These are phyloP conservation scores for Bombus confusus DNA, from an alignment of 1,140 invertebrate genomes.

Conservation along the genomic window DNA sequence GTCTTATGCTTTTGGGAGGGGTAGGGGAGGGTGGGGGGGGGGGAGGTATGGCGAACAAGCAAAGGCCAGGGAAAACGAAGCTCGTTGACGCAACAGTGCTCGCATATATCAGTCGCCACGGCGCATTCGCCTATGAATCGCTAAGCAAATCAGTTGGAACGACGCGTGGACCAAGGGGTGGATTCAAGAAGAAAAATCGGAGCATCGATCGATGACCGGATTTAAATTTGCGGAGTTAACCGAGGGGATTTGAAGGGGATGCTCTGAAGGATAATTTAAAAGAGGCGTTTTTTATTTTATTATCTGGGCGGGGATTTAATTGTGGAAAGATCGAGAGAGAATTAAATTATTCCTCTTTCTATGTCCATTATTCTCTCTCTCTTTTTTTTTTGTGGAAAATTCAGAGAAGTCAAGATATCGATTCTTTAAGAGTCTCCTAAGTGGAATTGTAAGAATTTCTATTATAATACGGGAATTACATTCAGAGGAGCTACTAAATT, in stretches of 20 bases:
- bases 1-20: slow-evolving; percentile 35
- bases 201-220: neutral
- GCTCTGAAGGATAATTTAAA: neutral
- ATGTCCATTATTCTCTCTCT: neutral
- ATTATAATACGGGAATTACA: neutral
- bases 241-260: neutral
- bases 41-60: neutral
- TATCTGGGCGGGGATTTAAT: neutral
- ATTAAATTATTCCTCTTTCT: neutral
- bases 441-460: neutral
- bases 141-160: slow-evolving; percentile 33
- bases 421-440: neutral
- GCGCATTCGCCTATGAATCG: slow-evolving; percentile 41
- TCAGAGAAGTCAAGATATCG: neutral
- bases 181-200: neutral
- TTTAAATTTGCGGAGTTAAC: slow-evolving; percentile 9
- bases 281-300: neutral
- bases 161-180: neutral
- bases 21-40: too few relatives aligned
- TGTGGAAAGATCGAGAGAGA: neutral
- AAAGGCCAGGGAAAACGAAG: slow-evolving; percentile 9
- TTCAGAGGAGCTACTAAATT: neutral
- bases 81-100: slow-evolving; percentile 59
- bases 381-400: neutral
- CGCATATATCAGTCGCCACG: slow-evolving; percentile 54